Evolutionary conservation across 2,797 vertebrate genomes (phyloP), one percentile per base, ranked within the genome.

Genomic region (Hylomyscus alleni): DNA sequence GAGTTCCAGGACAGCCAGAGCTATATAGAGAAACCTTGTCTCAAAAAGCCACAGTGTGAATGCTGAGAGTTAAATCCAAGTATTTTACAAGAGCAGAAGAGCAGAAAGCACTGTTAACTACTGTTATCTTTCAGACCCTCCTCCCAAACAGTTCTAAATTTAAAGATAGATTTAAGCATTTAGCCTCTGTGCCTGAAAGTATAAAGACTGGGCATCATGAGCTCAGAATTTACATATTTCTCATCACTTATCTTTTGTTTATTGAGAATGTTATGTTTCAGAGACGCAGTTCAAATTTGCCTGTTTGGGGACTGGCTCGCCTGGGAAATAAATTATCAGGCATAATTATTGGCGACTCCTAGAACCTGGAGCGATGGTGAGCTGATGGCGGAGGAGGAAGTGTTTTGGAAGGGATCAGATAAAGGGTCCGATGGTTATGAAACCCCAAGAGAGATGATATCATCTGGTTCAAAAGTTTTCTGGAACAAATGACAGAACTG

Each of bases 391-490:
- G 91, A 85, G 65, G 72, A 65, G 72, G 60, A 93, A 93, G 89
- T 80, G n/a, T 95, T 93, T 95, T 93, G 80, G 52, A 94, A 96
- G 19, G 75, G 97, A 98, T 40, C 76, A 94, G 95, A 93, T 89
- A 82, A 92, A 95, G 77, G 81, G 72, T 52, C 91, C 52, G 31
- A 60, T 95, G 72, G n/a, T 69, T 89, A 50, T 96, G 82, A 95
- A 95, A 81, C 2, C 93, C 81, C 94, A 73, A 84, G 96, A 83
- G 88, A 85, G n/a, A 87, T 96, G 95, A 67, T 97, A 91, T 97
- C 90, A 94, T 97, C 90, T 95, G 69, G 93, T 88, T 97, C 94
- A 95, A 95, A 91, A 97, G 54, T 96, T 96, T 97, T 93, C 93
- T 91, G 77, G 85, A 96, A 60, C 93, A 93, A 97, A 96, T 94